Conservation (phyloP, 1,140 invertebrate species). For the Megalopta genalis region DNA sequence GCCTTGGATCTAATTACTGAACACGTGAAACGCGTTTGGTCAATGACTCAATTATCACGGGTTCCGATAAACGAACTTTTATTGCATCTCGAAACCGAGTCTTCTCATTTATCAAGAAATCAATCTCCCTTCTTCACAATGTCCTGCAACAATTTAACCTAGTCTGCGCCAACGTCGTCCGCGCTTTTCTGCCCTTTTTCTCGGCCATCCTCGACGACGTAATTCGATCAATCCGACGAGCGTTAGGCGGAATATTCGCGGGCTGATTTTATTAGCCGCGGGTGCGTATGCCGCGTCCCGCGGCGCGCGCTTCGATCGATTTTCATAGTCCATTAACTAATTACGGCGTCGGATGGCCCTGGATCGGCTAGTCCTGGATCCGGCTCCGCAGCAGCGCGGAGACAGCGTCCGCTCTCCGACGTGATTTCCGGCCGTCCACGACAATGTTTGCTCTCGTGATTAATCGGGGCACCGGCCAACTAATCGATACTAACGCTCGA, state of each 20-base stretch:
- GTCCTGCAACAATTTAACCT: too few species aligned
- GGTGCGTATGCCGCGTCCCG: slow-evolving; percentile 2
- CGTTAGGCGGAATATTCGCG: neutral
- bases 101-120: too few species aligned
- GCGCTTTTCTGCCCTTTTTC: too few species aligned
- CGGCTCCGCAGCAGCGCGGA: neutral
- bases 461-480: slow-evolving; percentile 4
- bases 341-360: slow-evolving; percentile 13
- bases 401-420: neutral
- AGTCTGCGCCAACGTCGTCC: too few species aligned
- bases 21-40: too few species aligned
- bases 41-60: too few species aligned
- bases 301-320: slow-evolving; percentile 13
- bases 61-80: too few species aligned
- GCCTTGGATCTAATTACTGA: too few species aligned
- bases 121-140: too few species aligned
- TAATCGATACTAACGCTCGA: slow-evolving; percentile 15
- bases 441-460: neutral
- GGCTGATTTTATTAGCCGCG: slow-evolving; percentile 34
- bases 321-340: slow-evolving; percentile 49
- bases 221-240: slow-evolving; percentile 7
- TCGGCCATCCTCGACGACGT: neutral
- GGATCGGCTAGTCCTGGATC: slow-evolving; percentile 14
- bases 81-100: too few species aligned
- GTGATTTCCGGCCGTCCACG: slow-evolving; percentile 13